Percentiles rank a stretch among this genome's conserved stretches.
Conservation (phyloP, 2,797 vertebrate genomes). For the Hoplostethus mediterraneus region DNA sequence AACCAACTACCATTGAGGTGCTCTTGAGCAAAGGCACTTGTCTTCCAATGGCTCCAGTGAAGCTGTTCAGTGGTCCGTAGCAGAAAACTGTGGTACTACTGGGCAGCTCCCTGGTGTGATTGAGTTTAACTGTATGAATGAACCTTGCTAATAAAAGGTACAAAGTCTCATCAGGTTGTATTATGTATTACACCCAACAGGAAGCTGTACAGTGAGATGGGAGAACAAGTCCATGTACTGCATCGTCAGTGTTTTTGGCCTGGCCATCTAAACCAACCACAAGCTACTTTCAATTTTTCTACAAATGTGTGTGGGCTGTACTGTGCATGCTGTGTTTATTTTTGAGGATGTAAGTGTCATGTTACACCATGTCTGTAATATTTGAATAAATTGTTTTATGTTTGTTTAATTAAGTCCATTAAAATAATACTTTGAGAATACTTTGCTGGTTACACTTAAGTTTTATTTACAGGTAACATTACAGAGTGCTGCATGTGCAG, state of each 20-base stretch:
- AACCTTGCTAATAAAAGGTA: background rate
- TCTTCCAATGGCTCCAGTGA: background rate
- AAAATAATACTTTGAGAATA: slow-evolving; percentile 5
- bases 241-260: slow-evolving; percentile 93
- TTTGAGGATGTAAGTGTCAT: slow-evolving; percentile 4
- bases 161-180: background rate
- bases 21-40: background rate
- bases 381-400: slow-evolving; percentile 26
- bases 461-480: slow-evolving; percentile 72
- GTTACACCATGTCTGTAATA: background rate
- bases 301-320: background rate
- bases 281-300: background rate
- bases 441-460: slow-evolving; percentile 29
- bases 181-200: slow-evolving; percentile 72
- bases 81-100: too few relatives aligned
- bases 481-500: slow-evolving; percentile 53
- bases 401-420: slow-evolving; percentile 6
- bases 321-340: slow-evolving; percentile 6
- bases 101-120: too few relatives aligned
- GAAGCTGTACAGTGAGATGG: slow-evolving; percentile 94
- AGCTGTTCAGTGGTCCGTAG: too few relatives aligned
- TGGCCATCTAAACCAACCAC: slow-evolving; percentile 85
- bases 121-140: background rate
- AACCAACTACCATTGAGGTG: background rate
- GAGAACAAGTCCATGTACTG: slow-evolving; percentile 98